Evolutionary conservation across 2,113 vertebrate genomes (phyloP).

Genomic region (Panthera tigris): DNA sequence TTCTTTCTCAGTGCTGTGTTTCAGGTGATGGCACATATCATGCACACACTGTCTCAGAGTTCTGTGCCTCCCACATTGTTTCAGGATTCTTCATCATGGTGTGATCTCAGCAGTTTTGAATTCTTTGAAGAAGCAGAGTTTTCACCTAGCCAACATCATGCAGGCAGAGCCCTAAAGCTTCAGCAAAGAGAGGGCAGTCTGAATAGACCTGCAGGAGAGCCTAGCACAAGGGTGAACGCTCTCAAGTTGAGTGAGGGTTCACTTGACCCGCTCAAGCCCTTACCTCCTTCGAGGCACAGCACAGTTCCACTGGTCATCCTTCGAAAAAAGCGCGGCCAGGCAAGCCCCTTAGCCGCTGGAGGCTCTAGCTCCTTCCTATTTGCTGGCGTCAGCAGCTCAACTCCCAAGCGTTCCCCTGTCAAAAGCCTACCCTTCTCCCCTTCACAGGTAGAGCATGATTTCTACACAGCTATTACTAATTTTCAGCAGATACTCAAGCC

Average conservation of each 20-base stretch:
- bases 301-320: conserved; percentile 85
- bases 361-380: conserved; percentile 83
- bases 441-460: conserved; percentile 92
- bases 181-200: conserved; percentile 83
- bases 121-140: conserved; percentile 88
- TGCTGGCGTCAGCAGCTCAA: conserved; percentile 88
- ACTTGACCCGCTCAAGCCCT: conserved; percentile 80
- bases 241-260: conserved; percentile 82
- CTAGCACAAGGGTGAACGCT: conserved; percentile 84
- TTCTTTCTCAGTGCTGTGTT: conserved; percentile 77
- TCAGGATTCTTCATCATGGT: conserved; percentile 92
- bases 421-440: conserved; percentile 95
- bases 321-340: conserved; percentile 84
- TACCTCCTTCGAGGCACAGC: conserved; percentile 83
- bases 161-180: conserved; percentile 84
- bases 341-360: conserved; percentile 83
- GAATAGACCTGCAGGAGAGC: conserved; percentile 80
- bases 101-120: conserved; percentile 88
- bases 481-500: conserved; percentile 85
- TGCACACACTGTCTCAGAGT: conserved; percentile 84
- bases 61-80: conserved; percentile 90
- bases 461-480: conserved; percentile 88
- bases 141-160: conserved; percentile 83
- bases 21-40: conserved; percentile 79
- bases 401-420: conserved; percentile 89